Conservation (phyloP, 2,888 invertebrate genomes). For the Dasysyrphus albostriatus region DNA sequence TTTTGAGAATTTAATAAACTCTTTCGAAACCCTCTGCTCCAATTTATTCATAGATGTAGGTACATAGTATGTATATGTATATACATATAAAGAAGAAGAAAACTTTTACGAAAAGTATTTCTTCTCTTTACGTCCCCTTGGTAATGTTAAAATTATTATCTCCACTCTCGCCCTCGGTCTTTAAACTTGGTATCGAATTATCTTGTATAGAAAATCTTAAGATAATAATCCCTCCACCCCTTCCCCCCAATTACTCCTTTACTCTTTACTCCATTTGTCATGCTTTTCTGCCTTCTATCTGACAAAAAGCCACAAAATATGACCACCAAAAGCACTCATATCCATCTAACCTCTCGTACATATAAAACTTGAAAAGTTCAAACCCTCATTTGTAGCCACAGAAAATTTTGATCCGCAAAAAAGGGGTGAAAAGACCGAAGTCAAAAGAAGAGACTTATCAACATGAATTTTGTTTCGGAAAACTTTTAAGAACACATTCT, state of each 20-base stretch:
- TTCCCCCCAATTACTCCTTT: too few relatives aligned
- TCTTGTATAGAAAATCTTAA: constrained; percentile 66
- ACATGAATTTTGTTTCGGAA: constrained; percentile 60
- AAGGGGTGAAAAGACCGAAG: constrained; percentile 54
- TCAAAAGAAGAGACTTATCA: constrained; percentile 66
- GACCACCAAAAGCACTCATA: constrained; percentile 70
- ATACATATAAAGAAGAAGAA: background rate
- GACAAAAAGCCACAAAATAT: constrained; percentile 68
- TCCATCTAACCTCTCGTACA: constrained; percentile 7
- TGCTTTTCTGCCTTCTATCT: constrained; percentile 15
- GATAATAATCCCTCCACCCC: constrained; percentile 44
- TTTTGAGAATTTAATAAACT: constrained; percentile 51
- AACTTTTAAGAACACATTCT: constrained; percentile 53
- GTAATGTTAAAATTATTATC: constrained; percentile 39
- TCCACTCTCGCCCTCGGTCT: background rate
- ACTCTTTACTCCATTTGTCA: background rate
- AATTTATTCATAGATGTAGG: background rate
- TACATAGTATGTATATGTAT: background rate
- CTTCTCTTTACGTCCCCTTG: background rate
- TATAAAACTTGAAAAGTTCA: constrained; percentile 34
- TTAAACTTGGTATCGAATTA: constrained; percentile 62
- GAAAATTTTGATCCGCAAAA: constrained; percentile 57
- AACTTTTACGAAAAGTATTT: constrained; percentile 21
- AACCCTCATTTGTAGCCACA: constrained; percentile 67
- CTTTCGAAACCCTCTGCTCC: background rate